A percentile compares a stretch with the other conserved stretches of the same genome.
Evolutionary conservation across 1,140 invertebrate genomes (phyloP).

Genomic region (Batillaria attramentaria): DNA sequence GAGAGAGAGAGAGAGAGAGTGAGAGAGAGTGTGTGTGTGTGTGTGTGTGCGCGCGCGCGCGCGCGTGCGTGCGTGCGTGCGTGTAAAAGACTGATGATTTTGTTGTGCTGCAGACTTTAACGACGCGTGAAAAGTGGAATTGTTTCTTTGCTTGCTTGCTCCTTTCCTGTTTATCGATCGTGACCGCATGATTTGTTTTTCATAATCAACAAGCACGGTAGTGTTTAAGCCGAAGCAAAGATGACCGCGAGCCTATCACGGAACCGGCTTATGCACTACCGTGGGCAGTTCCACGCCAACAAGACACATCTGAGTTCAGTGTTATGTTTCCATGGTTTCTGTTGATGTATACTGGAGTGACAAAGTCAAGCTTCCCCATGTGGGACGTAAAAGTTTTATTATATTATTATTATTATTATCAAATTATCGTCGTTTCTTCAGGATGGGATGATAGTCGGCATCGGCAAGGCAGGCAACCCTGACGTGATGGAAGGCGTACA

Average conservation of each 20-base stretch:
- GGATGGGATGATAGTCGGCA: slow-evolving; percentile 67
- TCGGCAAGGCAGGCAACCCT: slow-evolving; percentile 72
- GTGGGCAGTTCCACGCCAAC: neutral
- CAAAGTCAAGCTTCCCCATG: neutral
- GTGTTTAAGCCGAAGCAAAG: neutral
- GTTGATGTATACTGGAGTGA: neutral
- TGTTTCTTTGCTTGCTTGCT: neutral
- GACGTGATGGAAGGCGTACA: slow-evolving; percentile 69
- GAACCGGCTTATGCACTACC: neutral
- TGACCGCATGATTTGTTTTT: neutral
- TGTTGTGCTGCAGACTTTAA: neutral
- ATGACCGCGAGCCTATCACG: neutral
- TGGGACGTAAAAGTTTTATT: neutral
- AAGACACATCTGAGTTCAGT: neutral
- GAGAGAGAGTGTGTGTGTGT: slow-evolving; percentile 18
- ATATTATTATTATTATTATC: neutral
- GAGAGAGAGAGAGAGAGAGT: no score
- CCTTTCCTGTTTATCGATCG: neutral
- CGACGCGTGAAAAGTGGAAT: neutral
- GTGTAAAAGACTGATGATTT: neutral
- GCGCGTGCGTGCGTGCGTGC: neutral
- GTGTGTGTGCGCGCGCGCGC: neutral
- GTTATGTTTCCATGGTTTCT: neutral
- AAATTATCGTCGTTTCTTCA: slow-evolving; percentile 24
- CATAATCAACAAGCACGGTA: neutral